phyloP scores from a whole-genome alignment of 2,888 invertebrate species.

The Leucozona laternaria region DNA sequence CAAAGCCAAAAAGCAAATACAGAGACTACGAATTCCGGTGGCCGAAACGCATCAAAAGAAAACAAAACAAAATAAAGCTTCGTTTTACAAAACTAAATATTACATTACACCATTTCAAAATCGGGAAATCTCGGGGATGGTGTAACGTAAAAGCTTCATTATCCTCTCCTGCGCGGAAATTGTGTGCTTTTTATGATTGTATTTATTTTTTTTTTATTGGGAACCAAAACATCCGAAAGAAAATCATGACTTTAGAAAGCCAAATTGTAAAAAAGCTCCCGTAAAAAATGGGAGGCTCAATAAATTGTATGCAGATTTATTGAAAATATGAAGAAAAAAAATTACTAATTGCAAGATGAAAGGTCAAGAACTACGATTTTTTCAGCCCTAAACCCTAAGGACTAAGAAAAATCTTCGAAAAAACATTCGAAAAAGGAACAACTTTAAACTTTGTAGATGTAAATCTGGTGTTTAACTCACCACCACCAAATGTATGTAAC shows the following conservation, averaged over 20 bases:
- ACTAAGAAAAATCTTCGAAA: not conserved
- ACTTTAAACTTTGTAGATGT: not conserved
- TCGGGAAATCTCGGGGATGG: not conserved
- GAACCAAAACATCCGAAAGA: slow-evolving; percentile 13
- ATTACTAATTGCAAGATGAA: not conserved
- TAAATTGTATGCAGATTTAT: slow-evolving; percentile 29
- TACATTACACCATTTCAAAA: not conserved
- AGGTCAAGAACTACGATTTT: slow-evolving; percentile 1
- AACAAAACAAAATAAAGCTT: slow-evolving; percentile 55
- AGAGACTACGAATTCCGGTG: slow-evolving; percentile 34
- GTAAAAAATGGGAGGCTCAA: slow-evolving; percentile 33
- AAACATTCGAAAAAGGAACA: not conserved
- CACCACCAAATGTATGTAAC: slow-evolving; percentile 71
- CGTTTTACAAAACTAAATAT: slow-evolving; percentile 21
- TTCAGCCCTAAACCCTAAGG: not conserved
- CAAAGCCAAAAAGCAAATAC: slow-evolving; percentile 37
- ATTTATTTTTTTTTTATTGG: slow-evolving; percentile 38
- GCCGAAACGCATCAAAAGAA: slow-evolving; percentile 48
- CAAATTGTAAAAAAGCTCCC: slow-evolving; percentile 42
- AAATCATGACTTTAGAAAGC: slow-evolving; percentile 13
- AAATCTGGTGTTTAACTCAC: slow-evolving; percentile 53
- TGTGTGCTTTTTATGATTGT: slow-evolving; percentile 28
- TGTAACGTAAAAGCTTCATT: slow-evolving; percentile 58
- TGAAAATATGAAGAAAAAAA: slow-evolving; percentile 23
- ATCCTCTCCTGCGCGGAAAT: slow-evolving; percentile 9